Base-by-base conservation (phyloP, 2,888 invertebrate species). In the Drosophila lutescens region DNA sequence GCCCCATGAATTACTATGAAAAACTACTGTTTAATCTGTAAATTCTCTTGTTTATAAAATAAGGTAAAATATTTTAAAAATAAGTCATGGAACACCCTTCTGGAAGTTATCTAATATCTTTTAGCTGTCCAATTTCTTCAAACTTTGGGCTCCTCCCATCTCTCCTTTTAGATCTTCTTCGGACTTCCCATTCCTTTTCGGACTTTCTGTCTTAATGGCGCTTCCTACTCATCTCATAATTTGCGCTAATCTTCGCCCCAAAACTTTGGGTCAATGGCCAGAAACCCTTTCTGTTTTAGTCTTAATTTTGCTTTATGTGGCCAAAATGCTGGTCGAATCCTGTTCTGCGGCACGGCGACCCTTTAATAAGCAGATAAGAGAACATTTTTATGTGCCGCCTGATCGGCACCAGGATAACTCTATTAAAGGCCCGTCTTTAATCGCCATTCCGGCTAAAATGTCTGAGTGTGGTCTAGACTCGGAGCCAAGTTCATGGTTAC, bases 311-410 rank as follows among this genome's bases (percentile, higher is more conserved):
- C 56, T 80, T 86, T 70, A 80, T 80, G 78, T 71, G 51, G 47
- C 56, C 36, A 63, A 79, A 76, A 68, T 32, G 62, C 49, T 57
- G 23, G 53, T 43, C 78, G 50, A 56, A 72, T 72, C 47, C 63
- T 60, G 78, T 61, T 34, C 32, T n/a, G 34, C 71, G 71, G 71
- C 71, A 36, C 46, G 4, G 41, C 71, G 32, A 57, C 77, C 78
- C 84, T 85, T 88, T 85, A 88, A 85, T 85, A 88, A 88, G 77
- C 60, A 74, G 88, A 85, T 85, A 85, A 80, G 80, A 71, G 63
- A 78, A 78, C 77, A 78, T 79, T 88, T 74, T 74, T 50, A 40
- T 40, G 53, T 61, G 41, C 23, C 56, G 46, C 32, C 62, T 55
- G 58, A 59, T 54, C 50, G 56, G 54, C 59, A 61, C 20, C 40